Conservation (phyloP, 2,113 vertebrate genomes). For the Embiotoca jacksoni region DNA sequence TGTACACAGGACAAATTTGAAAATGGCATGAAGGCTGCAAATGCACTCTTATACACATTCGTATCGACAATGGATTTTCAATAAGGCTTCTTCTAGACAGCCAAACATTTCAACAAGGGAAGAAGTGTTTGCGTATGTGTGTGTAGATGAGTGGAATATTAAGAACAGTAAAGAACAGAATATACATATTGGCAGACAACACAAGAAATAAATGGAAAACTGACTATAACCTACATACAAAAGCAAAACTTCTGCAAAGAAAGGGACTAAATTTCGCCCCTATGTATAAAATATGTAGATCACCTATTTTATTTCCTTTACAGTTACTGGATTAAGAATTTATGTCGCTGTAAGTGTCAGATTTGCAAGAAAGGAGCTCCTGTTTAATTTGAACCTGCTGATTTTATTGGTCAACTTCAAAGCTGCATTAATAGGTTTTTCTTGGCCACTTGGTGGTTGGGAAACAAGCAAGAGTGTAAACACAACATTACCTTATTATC, state of each 20-base stretch:
- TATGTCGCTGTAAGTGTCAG: not conserved
- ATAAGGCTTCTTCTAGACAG: too few relatives aligned
- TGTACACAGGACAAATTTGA: not conserved
- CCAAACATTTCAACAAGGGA: not conserved
- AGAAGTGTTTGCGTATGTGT: not conserved
- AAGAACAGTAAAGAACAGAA: too few relatives aligned
- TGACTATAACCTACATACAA: not conserved
- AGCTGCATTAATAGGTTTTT: constrained; percentile 2
- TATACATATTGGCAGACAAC: too few relatives aligned
- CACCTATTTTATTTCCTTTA: not conserved
- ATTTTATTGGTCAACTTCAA: constrained; percentile 21
- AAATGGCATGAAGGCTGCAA: too few relatives aligned
- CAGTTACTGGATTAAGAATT: not conserved
- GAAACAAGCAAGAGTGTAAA: not conserved
- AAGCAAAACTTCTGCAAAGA: not conserved
- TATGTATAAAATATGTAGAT: not conserved
- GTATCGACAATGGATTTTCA: not conserved
- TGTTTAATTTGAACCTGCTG: not conserved
- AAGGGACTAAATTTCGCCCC: not conserved
- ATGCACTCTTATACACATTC: constrained; percentile 3
- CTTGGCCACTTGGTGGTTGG: not conserved
- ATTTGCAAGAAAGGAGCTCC: not conserved
- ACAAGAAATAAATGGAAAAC: not conserved
- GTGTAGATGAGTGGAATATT: not conserved
- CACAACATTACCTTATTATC: constrained; percentile 5